Evolutionary conservation across 2,888 invertebrate species (phyloP).

Genomic region (Crepidodera aurea): DNA sequence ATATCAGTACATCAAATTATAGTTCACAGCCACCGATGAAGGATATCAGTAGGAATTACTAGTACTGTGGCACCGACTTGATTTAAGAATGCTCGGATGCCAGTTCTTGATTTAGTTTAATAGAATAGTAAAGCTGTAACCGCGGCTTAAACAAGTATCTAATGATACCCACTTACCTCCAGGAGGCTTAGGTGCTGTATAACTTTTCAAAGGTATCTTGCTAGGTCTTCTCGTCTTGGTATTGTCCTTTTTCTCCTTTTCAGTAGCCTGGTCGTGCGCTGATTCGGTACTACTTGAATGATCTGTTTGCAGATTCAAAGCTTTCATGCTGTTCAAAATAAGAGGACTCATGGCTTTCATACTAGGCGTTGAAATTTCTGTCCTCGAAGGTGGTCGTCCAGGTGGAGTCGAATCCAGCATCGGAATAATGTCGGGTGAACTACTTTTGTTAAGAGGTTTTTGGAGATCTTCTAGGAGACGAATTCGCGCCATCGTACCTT

Average conservation of each 20-base stretch:
- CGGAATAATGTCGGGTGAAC: conserved; percentile 60
- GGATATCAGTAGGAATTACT: too few relatives aligned
- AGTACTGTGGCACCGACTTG: too few relatives aligned
- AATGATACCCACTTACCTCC: conserved; percentile 49
- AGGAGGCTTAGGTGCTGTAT: conserved; percentile 71
- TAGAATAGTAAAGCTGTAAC: too few relatives aligned
- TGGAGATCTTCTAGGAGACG: conserved; percentile 73
- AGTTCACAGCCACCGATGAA: too few relatives aligned
- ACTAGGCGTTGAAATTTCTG: conserved; percentile 63
- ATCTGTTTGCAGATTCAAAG: conserved; percentile 64
- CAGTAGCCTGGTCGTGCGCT: conserved; percentile 66
- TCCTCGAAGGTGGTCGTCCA: conserved; percentile 36
- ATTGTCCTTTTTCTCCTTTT: conserved; percentile 49
- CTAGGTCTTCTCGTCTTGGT: conserved; percentile 66
- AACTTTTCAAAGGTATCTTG: conserved; percentile 74
- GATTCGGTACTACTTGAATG: conserved; percentile 73
- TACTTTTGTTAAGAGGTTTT: conserved; percentile 46
- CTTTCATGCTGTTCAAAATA: conserved; percentile 59
- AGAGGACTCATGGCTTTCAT: conserved; percentile 60
- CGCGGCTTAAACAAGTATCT: too few relatives aligned
- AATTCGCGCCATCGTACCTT: conserved; percentile 80
- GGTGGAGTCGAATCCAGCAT: conserved; percentile 55
- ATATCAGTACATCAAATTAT: too few relatives aligned
- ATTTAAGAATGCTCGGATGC: too few relatives aligned
- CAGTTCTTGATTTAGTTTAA: too few relatives aligned